These are phyloP conservation scores for Eulemur mongoz DNA, from an alignment of 2,797 vertebrate genomes.

Conservation along the genomic window DNA sequence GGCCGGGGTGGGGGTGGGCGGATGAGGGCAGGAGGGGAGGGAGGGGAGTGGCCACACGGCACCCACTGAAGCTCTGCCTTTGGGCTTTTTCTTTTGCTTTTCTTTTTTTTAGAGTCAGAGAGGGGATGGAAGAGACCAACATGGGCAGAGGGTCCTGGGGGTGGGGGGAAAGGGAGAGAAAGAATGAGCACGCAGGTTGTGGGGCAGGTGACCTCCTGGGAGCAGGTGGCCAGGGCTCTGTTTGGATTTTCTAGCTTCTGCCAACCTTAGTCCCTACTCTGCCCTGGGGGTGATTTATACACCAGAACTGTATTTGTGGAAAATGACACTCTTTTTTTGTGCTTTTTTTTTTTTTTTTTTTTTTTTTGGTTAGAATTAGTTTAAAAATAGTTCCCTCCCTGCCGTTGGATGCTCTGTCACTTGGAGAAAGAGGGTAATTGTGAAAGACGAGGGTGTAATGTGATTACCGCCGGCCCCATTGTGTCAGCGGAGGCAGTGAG, in stretches of 20 bases:
- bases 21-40: neutral
- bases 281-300: conserved; percentile 53
- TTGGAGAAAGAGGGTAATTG: conserved; percentile 68
- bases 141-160: neutral
- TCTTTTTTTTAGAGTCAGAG: neutral
- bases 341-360: neutral
- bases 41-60: neutral
- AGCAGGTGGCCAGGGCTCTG: neutral
- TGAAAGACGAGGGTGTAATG: conserved; percentile 68
- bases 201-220: neutral
- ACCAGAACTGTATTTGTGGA: conserved; percentile 35
- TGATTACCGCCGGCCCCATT: conserved; percentile 69
- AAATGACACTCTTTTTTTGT: conserved; percentile 22
- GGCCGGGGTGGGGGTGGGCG: too few relatives aligned
- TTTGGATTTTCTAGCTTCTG: neutral
- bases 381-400: conserved; percentile 64
- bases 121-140: neutral
- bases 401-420: conserved; percentile 42
- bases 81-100: neutral
- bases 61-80: neutral
- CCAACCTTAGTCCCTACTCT: neutral
- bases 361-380: conserved; percentile 27
- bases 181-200: neutral
- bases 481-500: conserved; percentile 52
- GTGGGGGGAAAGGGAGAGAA: neutral